phyloP scores from a whole-genome alignment of 2,888 invertebrate species.

The Calameuta idolon region DNA sequence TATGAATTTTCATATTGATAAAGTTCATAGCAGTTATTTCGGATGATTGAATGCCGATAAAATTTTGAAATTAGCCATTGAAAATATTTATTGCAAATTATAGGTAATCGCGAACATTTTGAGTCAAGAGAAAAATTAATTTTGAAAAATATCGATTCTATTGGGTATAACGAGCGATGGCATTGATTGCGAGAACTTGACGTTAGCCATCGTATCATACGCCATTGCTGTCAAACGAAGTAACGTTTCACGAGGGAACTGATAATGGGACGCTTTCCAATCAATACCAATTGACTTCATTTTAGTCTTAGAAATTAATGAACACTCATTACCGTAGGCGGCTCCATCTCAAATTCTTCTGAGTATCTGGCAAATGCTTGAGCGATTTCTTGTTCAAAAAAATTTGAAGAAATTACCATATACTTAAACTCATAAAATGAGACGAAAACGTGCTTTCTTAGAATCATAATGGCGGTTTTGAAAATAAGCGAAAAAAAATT shows the following conservation, averaged over 20 bases:
- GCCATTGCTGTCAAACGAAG: background rate
- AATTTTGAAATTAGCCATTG: no score
- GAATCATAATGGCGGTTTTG: background rate
- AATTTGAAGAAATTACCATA: background rate
- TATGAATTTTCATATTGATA: background rate
- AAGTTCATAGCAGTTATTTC: background rate
- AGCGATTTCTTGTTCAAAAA: background rate
- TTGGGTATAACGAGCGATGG: background rate
- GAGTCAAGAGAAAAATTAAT: background rate
- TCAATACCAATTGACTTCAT: background rate
- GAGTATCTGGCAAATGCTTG: background rate
- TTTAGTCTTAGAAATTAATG: background rate
- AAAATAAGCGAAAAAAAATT: background rate
- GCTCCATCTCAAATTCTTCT: background rate
- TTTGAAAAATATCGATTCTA: background rate
- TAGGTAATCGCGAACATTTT: background rate
- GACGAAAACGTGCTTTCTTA: background rate
- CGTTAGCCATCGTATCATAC: background rate
- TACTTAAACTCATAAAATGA: background rate
- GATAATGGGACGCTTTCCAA: background rate
- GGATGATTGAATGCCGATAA: no score
- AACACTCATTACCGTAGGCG: background rate
- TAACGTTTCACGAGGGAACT: background rate
- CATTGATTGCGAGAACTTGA: background rate
- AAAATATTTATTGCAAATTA: background rate